Conservation (phyloP, 2,888 invertebrate genomes). For the Ophonus ardosiacus region DNA sequence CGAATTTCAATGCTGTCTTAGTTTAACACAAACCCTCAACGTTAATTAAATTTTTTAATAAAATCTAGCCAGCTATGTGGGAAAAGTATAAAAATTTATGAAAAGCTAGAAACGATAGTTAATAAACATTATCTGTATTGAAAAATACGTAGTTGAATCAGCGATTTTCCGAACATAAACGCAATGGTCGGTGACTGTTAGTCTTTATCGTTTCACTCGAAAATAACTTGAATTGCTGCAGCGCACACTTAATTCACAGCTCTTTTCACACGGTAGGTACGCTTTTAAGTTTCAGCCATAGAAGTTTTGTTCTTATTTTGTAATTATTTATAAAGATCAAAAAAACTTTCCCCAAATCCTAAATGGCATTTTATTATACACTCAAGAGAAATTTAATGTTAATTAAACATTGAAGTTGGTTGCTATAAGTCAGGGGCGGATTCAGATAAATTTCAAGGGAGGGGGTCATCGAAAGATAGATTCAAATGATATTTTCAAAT, state of each 20-base stretch:
- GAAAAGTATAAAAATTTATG: conserved; percentile 35
- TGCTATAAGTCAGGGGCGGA: no score
- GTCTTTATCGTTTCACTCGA: conserved; percentile 48
- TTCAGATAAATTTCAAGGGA: no score
- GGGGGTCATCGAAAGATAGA: no score
- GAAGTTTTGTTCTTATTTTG: background rate
- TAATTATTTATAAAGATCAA: background rate
- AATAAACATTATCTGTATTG: conserved; percentile 59
- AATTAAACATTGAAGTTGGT: no score
- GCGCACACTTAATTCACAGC: background rate
- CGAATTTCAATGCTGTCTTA: conserved; percentile 38
- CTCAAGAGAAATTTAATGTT: no score
- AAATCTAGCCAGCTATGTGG: background rate
- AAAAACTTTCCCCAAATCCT: background rate
- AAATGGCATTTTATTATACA: background rate
- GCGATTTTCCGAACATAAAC: conserved; percentile 57
- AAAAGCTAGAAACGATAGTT: conserved; percentile 9
- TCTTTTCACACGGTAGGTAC: background rate
- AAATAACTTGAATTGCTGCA: conserved; percentile 35
- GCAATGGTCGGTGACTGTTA: conserved; percentile 46
- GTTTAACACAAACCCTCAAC: background rate
- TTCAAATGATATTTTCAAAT: no score
- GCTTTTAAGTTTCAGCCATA: background rate
- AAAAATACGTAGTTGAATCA: conserved; percentile 60
- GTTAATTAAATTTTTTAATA: conserved; percentile 33